Evolutionary conservation across 2,113 vertebrate genomes (phyloP), one percentile per base, ranked within the genome.

Genomic region (Lepidothrix coronata): DNA sequence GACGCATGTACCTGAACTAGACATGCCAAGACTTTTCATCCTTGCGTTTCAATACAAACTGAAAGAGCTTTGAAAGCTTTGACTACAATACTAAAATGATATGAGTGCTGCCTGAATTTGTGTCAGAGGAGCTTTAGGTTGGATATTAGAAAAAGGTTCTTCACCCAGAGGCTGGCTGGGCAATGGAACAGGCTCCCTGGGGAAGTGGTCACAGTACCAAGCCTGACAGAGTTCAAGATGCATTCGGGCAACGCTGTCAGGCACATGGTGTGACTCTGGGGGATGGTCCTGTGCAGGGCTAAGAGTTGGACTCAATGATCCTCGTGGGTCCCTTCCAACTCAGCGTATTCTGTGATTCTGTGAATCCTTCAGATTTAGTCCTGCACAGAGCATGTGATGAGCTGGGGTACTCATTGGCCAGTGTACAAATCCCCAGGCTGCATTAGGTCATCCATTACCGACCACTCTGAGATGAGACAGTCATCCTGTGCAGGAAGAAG

Each of bases 361-460:
- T 7, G 4, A 90, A 75, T 71, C 43, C n/a, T 84, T 77, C 68
- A 74, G 76, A 79, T 54, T 67, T 51, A 59, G 43, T 51, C 57
- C 73, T 52, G 5, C 19, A 6, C 23, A 21, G 57, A 35, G 15
- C 48, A 41, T 46, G 39, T 35, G 46, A 43, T 49, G 27, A 67
- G 35, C 70, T 68, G 62, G 14, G 18, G 6, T 54, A n/a, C 19
- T 39, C 2, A 0, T 19, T 3, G 9, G 44, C 31, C 62, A 79
- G 30, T 0, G 0, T 2, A 2, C 41, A 31, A 25, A 48, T 83
- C 12, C 17, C 11, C 15, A 58, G 51, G 37, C 79, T 83, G 75
- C 55, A 6, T 76, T 65, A 62, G 55, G 23, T 55, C 41, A 66
- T 70, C 79, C 55, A 37, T 92, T 83, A 41, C 67, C 54, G 37